Percentiles rank a stretch among this genome's conserved stretches.
phyloP scores from a whole-genome alignment of 2,797 vertebrate species.

The Ara ararauna region DNA sequence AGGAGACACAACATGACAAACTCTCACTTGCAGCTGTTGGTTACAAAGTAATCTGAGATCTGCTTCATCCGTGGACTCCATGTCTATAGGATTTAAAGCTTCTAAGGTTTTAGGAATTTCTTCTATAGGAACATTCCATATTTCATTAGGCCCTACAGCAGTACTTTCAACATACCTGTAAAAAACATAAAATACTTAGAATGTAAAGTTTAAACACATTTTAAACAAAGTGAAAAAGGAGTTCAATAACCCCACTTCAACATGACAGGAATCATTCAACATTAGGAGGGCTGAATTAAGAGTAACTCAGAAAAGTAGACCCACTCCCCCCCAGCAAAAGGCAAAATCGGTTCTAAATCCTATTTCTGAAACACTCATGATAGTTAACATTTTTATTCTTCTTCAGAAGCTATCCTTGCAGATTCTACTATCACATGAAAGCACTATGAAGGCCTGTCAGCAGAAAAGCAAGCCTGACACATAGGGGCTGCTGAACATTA shows the following conservation, averaged over 20 bases:
- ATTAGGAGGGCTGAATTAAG: background rate
- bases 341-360: background rate
- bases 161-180: slow-evolving; percentile 58
- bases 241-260: background rate
- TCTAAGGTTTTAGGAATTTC: slow-evolving; percentile 58
- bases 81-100: background rate
- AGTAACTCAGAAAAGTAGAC: background rate
- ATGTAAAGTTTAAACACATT: background rate
- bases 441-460: background rate
- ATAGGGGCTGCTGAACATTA: background rate
- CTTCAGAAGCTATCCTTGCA: background rate
- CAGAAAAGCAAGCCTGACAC: background rate
- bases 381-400: background rate
- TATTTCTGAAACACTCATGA: background rate
- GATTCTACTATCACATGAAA: background rate
- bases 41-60: slow-evolving; percentile 59
- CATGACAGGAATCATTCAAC: background rate
- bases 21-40: slow-evolving; percentile 79
- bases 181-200: background rate
- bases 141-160: slow-evolving; percentile 57
- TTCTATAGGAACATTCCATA: slow-evolving; percentile 77
- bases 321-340: background rate
- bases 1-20: slow-evolving; percentile 87
- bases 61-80: slow-evolving; percentile 10
- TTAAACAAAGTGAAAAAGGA: background rate